Evolutionary conservation across 2,113 vertebrate species (phyloP).

Genomic region (Calypte anna): DNA sequence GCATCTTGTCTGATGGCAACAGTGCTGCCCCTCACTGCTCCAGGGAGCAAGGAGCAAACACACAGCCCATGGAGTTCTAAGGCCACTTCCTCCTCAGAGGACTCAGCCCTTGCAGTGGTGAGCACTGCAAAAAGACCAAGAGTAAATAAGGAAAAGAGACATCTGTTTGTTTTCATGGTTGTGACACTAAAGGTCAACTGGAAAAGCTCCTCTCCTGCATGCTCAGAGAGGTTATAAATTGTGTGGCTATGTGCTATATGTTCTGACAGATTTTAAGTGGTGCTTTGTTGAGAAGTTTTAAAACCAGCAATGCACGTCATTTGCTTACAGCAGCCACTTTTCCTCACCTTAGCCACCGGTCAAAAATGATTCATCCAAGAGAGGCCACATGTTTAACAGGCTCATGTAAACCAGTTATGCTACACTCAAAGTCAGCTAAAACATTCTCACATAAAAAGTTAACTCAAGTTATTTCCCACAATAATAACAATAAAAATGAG

Average conservation of each 20-base stretch:
- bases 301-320: constrained; percentile 62
- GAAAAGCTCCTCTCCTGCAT: constrained; percentile 8
- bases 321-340: constrained; percentile 69
- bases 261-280: constrained; percentile 61
- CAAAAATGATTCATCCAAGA: constrained; percentile 65
- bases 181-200: constrained; percentile 65
- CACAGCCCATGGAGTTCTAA: background rate
- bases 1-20: background rate
- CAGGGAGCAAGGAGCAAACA: background rate
- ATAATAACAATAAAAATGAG: constrained; percentile 58
- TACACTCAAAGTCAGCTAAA: constrained; percentile 47
- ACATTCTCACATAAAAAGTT: constrained; percentile 65
- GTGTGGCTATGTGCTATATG: constrained; percentile 40
- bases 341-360: constrained; percentile 25
- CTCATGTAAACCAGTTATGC: background rate
- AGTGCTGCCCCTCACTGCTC: background rate
- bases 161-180: background rate
- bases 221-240: background rate
- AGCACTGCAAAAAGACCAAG: background rate
- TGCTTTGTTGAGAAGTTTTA: constrained; percentile 46
- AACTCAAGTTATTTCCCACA: constrained; percentile 60
- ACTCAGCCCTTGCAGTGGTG: background rate
- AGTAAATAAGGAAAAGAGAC: background rate
- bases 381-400: constrained; percentile 63
- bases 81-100: background rate